Percentiles rank a stretch among this genome's conserved stretches.
Evolutionary conservation across 2,113 vertebrate species (phyloP).

Genomic region (human (Homo sapiens)): DNA sequence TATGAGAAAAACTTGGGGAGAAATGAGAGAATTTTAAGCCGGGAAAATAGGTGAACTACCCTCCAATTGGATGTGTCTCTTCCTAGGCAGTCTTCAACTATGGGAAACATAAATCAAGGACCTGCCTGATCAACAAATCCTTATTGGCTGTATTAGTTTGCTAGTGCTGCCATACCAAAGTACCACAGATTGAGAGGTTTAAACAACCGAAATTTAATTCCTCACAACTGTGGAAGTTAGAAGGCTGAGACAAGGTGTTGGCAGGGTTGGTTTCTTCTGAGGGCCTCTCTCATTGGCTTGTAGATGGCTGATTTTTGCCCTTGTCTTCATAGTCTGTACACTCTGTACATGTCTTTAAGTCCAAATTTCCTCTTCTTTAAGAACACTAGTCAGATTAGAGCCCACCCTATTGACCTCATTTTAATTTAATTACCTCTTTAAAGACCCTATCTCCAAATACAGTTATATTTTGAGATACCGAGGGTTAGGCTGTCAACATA

Average conservation of each 20-base stretch:
- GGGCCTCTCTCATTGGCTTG: not conserved
- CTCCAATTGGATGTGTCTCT: not conserved
- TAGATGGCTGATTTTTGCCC: not conserved
- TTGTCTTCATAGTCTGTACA: not conserved
- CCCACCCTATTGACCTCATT: not conserved
- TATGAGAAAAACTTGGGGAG: not conserved
- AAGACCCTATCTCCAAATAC: not conserved
- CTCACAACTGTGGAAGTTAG: not conserved
- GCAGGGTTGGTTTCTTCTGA: not conserved
- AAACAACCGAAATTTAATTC: not conserved
- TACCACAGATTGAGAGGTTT: not conserved
- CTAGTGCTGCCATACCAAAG: not conserved
- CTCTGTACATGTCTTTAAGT: not conserved
- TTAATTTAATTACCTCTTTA: conserved; percentile 8
- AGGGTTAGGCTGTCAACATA: not conserved
- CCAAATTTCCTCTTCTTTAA: conserved; percentile 1
- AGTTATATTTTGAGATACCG: not conserved
- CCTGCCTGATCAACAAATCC: not conserved
- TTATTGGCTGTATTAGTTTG: not conserved
- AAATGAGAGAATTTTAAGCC: not conserved
- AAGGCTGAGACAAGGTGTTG: not conserved
- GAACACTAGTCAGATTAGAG: not conserved
- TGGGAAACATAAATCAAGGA: not conserved
- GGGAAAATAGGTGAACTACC: not conserved
- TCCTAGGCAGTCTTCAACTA: not conserved